Conservation (phyloP, 2,797 vertebrate species). For the Parambassis ranga region DNA sequence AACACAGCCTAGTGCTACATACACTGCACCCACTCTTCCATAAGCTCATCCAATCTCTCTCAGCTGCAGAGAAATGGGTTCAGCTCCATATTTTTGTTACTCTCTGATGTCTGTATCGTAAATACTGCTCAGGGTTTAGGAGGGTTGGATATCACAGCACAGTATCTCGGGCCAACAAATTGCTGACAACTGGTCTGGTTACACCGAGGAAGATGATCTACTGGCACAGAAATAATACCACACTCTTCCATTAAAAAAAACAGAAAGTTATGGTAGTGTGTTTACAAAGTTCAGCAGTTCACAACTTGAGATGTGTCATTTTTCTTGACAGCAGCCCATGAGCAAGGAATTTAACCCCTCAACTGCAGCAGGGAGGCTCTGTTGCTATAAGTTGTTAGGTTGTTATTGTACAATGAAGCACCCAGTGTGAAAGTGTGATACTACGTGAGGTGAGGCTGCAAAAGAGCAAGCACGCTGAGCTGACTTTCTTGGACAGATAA, state of each 20-base stretch:
- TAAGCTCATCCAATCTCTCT: conserved; percentile 48
- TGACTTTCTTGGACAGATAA: conserved; percentile 25
- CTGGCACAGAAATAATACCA: conserved; percentile 24
- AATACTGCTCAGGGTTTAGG: conserved; percentile 54
- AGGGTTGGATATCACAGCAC: conserved; percentile 45
- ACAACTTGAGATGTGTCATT: neutral
- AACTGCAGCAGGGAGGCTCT: neutral
- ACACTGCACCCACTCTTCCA: neutral
- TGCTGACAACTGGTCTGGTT: conserved; percentile 37
- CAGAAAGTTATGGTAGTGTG: neutral
- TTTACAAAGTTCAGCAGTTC: neutral
- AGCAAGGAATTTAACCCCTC: conserved; percentile 43
- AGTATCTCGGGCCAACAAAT: conserved; percentile 51
- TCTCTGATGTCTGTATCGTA: conserved; percentile 25
- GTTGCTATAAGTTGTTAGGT: neutral
- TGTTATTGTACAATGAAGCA: neutral
- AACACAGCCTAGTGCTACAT: conserved; percentile 9
- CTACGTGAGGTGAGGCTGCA: conserved; percentile 30
- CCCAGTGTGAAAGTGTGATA: conserved; percentile 17
- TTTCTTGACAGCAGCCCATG: conserved; percentile 5
- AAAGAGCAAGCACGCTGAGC: conserved; percentile 29
- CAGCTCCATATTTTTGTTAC: conserved; percentile 45
- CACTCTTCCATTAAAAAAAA: neutral
- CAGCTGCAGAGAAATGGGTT: conserved; percentile 61
- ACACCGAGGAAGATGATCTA: conserved; percentile 32